Conservation (phyloP, 2,113 vertebrate species). For the Antechinus stuartii region DNA sequence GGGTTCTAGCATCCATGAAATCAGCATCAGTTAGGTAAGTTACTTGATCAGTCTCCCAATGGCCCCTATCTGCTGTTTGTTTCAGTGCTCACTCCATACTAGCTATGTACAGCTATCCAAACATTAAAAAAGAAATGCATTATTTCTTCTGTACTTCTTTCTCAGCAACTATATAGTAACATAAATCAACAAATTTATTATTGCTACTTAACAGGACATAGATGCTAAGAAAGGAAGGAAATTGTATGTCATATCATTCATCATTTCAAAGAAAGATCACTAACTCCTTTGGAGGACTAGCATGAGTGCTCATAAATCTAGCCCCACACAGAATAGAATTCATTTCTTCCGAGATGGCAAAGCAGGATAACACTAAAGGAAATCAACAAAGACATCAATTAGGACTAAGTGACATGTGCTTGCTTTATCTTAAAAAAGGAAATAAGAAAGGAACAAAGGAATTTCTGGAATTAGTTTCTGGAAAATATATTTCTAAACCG, state of each 20-base stretch:
- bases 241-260: background rate
- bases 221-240: background rate
- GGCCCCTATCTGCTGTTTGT: background rate
- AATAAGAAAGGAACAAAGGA: background rate
- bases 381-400: background rate
- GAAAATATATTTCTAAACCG: background rate
- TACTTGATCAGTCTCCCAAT: background rate
- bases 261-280: background rate
- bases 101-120: background rate
- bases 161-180: background rate
- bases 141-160: background rate
- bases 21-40: background rate
- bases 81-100: background rate
- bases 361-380: background rate
- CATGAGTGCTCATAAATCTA: background rate
- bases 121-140: background rate
- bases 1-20: background rate
- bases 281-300: background rate
- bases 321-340: background rate
- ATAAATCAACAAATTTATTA: background rate
- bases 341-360: background rate
- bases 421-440: background rate
- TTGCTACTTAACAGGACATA: background rate
- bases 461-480: background rate
- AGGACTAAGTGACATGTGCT: background rate